These are phyloP conservation scores for Aurelia coerulea DNA, from an alignment of 30 jellyfish, hydroid and myxozoan species.

Conservation along the genomic window DNA sequence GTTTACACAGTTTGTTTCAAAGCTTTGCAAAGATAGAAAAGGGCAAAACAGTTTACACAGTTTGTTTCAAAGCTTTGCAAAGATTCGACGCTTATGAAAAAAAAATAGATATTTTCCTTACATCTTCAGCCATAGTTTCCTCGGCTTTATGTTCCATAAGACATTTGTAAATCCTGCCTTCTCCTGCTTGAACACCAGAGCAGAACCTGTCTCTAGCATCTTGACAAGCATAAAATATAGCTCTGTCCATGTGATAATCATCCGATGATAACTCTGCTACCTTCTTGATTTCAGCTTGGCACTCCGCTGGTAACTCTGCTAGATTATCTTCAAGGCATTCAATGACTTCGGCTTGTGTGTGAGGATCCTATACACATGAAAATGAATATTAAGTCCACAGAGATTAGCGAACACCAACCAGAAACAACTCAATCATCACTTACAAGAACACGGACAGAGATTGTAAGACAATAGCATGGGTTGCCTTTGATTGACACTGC, in stretches of 20 bases:
- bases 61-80: no score
- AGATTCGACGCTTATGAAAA: no score
- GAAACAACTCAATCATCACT: background rate
- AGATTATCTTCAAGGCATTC: conserved; percentile 89
- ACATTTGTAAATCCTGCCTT: conserved; percentile 90
- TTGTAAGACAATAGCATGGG: no score
- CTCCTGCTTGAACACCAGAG: conserved; percentile 83
- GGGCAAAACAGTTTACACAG: no score
- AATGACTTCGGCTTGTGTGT: conserved; percentile 93
- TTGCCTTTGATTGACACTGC: no score
- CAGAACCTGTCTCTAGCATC: conserved; percentile 90
- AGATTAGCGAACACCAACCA: background rate
- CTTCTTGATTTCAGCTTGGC: conserved; percentile 70
- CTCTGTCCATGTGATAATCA: conserved; percentile 96
- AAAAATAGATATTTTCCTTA: conserved; percentile 4
- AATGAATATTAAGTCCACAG: background rate
- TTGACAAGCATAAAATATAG: conserved; percentile 95
- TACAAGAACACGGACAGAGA: background rate
- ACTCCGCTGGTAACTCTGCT: conserved; percentile 47
- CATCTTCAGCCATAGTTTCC: conserved; percentile 85
- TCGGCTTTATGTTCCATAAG: conserved; percentile 75
- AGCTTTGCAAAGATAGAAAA: no score
- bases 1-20: no score
- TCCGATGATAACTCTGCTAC: conserved; percentile 95
- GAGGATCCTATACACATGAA: conserved; percentile 60